Percentiles rank a stretch among this genome's conserved stretches.
These are phyloP conservation scores for Heliothis peltigera DNA, from an alignment of 2,888 invertebrate genomes.

Conservation along the genomic window DNA sequence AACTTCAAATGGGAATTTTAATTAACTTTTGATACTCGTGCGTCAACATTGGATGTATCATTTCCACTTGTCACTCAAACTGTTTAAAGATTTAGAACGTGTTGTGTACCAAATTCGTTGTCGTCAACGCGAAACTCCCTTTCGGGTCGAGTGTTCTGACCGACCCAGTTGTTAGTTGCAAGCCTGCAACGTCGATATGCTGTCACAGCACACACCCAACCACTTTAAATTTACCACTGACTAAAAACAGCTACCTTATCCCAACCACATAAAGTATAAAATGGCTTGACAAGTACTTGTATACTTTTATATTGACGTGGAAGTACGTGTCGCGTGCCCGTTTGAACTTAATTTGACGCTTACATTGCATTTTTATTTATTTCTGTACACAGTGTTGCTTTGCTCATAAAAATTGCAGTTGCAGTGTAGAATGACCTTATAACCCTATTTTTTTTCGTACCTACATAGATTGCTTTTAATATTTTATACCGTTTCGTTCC, in stretches of 20 bases:
- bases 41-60: slow-evolving; percentile 46
- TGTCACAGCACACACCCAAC: slow-evolving; percentile 69
- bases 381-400: slow-evolving; percentile 71
- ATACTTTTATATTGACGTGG: slow-evolving; percentile 65
- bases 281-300: slow-evolving; percentile 60
- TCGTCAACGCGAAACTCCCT: slow-evolving; percentile 67
- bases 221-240: slow-evolving; percentile 60
- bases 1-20: slow-evolving; percentile 45
- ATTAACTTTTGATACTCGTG: slow-evolving; percentile 45
- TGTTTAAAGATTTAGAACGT: slow-evolving; percentile 63
- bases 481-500: slow-evolving; percentile 37
- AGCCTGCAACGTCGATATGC: slow-evolving; percentile 75
- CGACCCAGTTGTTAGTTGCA: slow-evolving; percentile 80
- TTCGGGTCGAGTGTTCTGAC: slow-evolving; percentile 79
- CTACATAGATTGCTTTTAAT: slow-evolving; percentile 47
- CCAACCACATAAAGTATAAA: slow-evolving; percentile 63
- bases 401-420: slow-evolving; percentile 73
- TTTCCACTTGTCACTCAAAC: slow-evolving; percentile 60
- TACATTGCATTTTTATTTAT: slow-evolving; percentile 76
- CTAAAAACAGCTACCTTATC: slow-evolving; percentile 60
- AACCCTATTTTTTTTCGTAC: slow-evolving; percentile 64
- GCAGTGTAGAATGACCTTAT: slow-evolving; percentile 67
- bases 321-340: slow-evolving; percentile 69
- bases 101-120: slow-evolving; percentile 68
- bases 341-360: slow-evolving; percentile 75